These are phyloP conservation scores for Furcula furcula DNA, from an alignment of 2,888 invertebrate genomes.

Conservation along the genomic window DNA sequence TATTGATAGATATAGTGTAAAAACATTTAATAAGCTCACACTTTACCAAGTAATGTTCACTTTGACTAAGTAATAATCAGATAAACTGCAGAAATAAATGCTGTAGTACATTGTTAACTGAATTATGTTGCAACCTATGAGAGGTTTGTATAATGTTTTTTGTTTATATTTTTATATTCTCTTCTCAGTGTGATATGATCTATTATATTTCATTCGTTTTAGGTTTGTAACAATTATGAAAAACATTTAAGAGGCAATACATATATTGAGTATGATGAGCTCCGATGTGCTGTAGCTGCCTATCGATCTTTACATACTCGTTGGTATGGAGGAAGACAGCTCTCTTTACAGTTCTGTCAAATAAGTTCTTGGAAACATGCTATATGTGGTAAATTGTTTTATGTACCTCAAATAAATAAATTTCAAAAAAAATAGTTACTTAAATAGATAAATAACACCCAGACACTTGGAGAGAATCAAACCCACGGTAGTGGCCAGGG, in stretches of 20 bases:
- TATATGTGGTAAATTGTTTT: slow-evolving; percentile 86
- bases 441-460: no score
- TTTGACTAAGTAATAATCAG: no score
- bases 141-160: slow-evolving; percentile 11
- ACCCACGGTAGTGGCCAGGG: no score
- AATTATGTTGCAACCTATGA: background rate
- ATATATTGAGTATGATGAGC: slow-evolving; percentile 88
- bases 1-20: no score
- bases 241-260: slow-evolving; percentile 95
- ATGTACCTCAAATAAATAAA: background rate
- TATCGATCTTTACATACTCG: slow-evolving; percentile 89
- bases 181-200: background rate
- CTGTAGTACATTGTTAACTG: background rate
- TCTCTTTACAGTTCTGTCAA: slow-evolving; percentile 90
- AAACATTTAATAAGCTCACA: no score
- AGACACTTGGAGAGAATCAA: no score
- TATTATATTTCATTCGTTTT: slow-evolving; percentile 6
- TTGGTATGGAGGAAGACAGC: slow-evolving; percentile 92
- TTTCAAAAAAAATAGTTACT: no score
- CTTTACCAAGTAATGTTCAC: no score
- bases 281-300: slow-evolving; percentile 86
- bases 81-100: background rate
- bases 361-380: slow-evolving; percentile 92
- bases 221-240: slow-evolving; percentile 91
- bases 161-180: background rate